Percentiles rank a stretch among this genome's conserved stretches.
These are phyloP conservation scores for Alentia gelatinosa DNA, from an alignment of 2,888 invertebrate genomes.

Conservation along the genomic window DNA sequence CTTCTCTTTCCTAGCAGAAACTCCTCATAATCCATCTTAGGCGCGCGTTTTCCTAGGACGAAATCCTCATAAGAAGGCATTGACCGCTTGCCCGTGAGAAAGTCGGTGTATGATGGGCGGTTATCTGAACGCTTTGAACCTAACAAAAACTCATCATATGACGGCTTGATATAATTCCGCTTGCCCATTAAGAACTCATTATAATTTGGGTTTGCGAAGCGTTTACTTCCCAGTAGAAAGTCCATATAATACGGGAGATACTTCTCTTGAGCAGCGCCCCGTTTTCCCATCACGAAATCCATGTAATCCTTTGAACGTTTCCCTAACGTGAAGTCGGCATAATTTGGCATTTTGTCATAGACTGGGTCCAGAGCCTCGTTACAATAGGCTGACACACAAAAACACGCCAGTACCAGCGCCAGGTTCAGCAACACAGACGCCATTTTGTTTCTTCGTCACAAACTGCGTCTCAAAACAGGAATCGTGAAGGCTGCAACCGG, in stretches of 20 bases:
- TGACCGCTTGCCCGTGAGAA: neutral
- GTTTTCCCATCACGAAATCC: constrained; percentile 42
- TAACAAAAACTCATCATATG: constrained; percentile 47
- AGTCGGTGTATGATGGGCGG: neutral
- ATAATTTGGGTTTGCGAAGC: constrained; percentile 22
- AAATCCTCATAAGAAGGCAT: constrained; percentile 40
- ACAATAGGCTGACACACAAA: neutral
- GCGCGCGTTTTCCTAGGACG: constrained; percentile 23
- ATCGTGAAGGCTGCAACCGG: neutral
- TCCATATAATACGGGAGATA: constrained; percentile 38
- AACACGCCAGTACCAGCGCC: neutral
- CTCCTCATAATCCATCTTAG: neutral
- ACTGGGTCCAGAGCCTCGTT: neutral
- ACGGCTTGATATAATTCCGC: neutral
- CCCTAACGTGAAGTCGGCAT: neutral
- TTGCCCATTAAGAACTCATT: constrained; percentile 41
- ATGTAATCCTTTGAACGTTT: constrained; percentile 21
- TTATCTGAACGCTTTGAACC: constrained; percentile 2
- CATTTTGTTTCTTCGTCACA: neutral
- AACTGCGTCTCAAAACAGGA: neutral
- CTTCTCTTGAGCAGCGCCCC: neutral
- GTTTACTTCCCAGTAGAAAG: constrained; percentile 49
- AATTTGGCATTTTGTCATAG: constrained; percentile 2
- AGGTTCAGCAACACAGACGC: neutral
- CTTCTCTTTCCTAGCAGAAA: constrained; percentile 33